A percentile compares a stretch with the other conserved stretches of the same genome.
Evolutionary conservation across 2,888 invertebrate species (phyloP).

Genomic region (Clepsis dumicolana): DNA sequence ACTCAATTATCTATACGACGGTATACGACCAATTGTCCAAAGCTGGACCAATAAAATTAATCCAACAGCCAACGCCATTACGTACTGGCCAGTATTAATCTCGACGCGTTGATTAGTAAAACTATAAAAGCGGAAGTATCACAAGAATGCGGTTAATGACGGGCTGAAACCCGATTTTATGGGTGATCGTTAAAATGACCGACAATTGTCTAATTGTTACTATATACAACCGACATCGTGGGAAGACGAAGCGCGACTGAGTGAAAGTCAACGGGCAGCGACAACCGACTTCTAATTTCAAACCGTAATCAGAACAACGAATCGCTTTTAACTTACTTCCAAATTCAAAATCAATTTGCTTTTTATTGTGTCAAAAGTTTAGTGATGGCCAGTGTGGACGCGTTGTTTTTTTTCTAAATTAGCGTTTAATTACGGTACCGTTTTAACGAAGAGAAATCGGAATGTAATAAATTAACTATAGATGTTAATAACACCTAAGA

Average conservation of each 20-base stretch:
- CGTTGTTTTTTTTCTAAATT: constrained; percentile 29
- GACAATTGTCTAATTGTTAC: constrained; percentile 86
- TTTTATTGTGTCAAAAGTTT: constrained; percentile 58
- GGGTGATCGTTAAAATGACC: constrained; percentile 82
- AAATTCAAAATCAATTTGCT: constrained; percentile 67
- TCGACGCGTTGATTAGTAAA: constrained; percentile 84
- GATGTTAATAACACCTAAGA: constrained; percentile 33
- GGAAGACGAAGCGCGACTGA: constrained; percentile 76
- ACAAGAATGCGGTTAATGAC: constrained; percentile 85
- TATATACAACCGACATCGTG: constrained; percentile 79
- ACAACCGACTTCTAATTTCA: constrained; percentile 73
- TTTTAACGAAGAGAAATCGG: constrained; percentile 41
- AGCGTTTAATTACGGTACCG: constrained; percentile 37
- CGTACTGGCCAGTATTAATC: constrained; percentile 81
- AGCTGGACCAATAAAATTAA: constrained; percentile 81
- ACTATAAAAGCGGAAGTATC: constrained; percentile 86
- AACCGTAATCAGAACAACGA: constrained; percentile 76
- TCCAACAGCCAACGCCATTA: constrained; percentile 80
- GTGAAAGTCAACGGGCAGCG: constrained; percentile 75
- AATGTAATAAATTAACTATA: constrained; percentile 35
- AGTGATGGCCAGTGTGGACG: constrained; percentile 15
- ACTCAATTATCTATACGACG: constrained; percentile 84
- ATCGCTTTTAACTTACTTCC: constrained; percentile 75
- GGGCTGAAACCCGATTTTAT: constrained; percentile 83
- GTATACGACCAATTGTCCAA: constrained; percentile 83